Percentiles rank a stretch among this genome's conserved stretches.
These are phyloP conservation scores for Dusona sp. DNA, from an alignment of 2,888 invertebrate genomes.

Conservation along the genomic window DNA sequence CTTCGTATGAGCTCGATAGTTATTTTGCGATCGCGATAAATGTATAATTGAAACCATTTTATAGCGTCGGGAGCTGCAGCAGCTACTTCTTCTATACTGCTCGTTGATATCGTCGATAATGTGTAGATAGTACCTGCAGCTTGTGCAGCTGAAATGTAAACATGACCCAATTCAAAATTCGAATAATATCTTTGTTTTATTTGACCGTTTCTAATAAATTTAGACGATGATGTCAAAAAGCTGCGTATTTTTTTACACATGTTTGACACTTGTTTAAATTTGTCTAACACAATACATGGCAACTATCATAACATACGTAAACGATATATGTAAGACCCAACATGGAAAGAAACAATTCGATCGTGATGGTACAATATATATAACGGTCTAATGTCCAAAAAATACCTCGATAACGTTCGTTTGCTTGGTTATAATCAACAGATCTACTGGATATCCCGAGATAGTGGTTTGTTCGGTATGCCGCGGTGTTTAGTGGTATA, in stretches of 20 bases:
- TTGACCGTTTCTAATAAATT: not conserved
- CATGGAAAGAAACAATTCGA: not conserved
- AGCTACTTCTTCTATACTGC: conserved; percentile 95
- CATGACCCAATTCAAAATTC: not conserved
- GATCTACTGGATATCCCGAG: not conserved
- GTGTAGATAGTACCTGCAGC: conserved; percentile 91
- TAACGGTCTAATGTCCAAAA: not conserved
- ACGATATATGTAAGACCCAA: no score
- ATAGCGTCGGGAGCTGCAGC: conserved; percentile 90
- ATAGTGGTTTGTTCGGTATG: not conserved
- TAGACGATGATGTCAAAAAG: not conserved
- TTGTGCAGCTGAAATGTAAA: conserved; percentile 89
- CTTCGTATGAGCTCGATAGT: conserved; percentile 90
- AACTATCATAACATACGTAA: not conserved
- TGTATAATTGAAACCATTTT: conserved; percentile 97
- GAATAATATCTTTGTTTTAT: not conserved
- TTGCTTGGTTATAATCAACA: not conserved
- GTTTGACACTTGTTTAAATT: not conserved
- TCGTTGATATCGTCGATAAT: conserved; percentile 94
- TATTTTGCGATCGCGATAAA: conserved; percentile 92
- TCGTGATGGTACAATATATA: not conserved
- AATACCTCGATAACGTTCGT: not conserved
- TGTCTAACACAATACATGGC: not conserved
- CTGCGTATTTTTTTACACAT: not conserved
- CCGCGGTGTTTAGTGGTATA: not conserved